Conservation (phyloP, 2,888 invertebrate species). For the Agonopterix subpropinquella region DNA sequence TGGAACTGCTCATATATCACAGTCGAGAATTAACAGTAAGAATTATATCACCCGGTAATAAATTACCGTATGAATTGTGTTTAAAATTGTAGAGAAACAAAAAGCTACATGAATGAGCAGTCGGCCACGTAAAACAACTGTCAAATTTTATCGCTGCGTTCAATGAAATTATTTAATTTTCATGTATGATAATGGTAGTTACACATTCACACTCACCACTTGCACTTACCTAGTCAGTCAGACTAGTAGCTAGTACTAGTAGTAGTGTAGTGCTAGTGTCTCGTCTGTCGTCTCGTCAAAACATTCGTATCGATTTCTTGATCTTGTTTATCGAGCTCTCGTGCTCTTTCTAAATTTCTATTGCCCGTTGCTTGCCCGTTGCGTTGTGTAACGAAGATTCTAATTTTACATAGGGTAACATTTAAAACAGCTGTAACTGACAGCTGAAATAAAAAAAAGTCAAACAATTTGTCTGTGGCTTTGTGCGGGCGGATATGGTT, state of each 20-base stretch:
- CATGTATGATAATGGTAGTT: slow-evolving; percentile 1
- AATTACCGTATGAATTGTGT: slow-evolving; percentile 4
- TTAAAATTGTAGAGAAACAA: slow-evolving; percentile 26
- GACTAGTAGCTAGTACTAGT: too few species aligned
- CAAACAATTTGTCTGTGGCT: neutral
- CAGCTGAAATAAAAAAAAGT: neutral
- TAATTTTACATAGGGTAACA: neutral
- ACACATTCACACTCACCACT: neutral
- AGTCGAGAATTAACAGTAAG: neutral
- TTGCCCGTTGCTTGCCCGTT: too few species aligned
- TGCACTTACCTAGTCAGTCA: too few species aligned
- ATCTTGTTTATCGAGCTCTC: too few species aligned
- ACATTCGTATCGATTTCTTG: too few species aligned
- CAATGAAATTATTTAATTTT: slow-evolving; percentile 1
- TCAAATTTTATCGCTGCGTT: slow-evolving; percentile 15
- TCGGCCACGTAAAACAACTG: slow-evolving; percentile 48
- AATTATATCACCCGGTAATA: slow-evolving; percentile 2
- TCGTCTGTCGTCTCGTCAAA: too few species aligned
- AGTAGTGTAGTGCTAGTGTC: too few species aligned
- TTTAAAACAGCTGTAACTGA: neutral
- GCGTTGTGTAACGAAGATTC: too few species aligned
- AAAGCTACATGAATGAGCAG: slow-evolving; percentile 11
- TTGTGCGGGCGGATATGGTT: neutral
- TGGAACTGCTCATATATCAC: slow-evolving; percentile 8
- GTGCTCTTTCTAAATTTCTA: too few species aligned